Evolutionary conservation across 2,113 vertebrate species (phyloP).

Genomic region (Riparia riparia): DNA sequence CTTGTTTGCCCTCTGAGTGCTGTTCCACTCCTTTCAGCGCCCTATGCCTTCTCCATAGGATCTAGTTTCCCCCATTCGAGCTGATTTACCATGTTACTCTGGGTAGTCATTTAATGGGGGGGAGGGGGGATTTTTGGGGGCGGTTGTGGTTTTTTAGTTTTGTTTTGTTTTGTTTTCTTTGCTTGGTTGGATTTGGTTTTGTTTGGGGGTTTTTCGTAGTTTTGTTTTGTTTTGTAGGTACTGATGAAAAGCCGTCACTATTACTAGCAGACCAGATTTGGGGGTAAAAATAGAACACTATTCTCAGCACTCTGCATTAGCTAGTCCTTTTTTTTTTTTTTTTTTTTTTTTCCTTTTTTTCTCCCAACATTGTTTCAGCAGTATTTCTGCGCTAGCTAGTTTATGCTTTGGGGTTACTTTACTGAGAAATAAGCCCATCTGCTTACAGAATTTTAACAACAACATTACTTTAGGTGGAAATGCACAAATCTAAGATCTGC

Average conservation of each 20-base stretch:
- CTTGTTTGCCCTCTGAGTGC: constrained; percentile 24
- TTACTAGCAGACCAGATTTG: background rate
- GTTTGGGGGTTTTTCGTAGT: background rate
- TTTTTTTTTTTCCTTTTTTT: background rate
- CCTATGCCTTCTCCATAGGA: background rate
- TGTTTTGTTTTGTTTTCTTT: background rate
- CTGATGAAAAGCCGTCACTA: constrained; percentile 13
- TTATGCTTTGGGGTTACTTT: constrained; percentile 48
- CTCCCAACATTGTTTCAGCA: background rate
- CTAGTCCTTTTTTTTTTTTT: background rate
- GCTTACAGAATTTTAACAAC: constrained; percentile 22
- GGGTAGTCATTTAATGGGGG: background rate
- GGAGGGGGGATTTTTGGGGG: too few species aligned
- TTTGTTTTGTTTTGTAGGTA: background rate
- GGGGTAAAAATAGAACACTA: constrained; percentile 25
- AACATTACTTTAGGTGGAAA: constrained; percentile 15
- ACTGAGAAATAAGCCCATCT: constrained; percentile 13
- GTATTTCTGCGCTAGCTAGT: constrained; percentile 3
- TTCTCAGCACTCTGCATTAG: background rate
- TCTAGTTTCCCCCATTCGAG: constrained; percentile 15
- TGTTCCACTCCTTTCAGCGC: constrained; percentile 3
- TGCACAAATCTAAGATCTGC: background rate
- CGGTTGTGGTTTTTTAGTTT: background rate
- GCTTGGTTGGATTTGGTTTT: background rate
- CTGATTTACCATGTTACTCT: background rate